phyloP scores from a whole-genome alignment of 2,888 invertebrate species.

The Pocota personata region DNA sequence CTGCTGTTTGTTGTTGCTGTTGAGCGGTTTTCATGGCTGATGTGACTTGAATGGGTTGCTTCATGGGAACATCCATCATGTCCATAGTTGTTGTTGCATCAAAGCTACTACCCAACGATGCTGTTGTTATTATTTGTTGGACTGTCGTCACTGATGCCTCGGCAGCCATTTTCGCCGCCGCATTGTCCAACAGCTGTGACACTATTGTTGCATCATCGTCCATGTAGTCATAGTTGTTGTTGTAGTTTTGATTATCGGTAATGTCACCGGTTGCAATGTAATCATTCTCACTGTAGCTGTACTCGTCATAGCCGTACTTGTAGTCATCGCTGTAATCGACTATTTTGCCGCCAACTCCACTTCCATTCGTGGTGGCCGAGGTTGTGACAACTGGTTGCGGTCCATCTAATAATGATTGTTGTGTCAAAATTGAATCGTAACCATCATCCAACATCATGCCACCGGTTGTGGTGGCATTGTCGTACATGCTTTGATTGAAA shows the following conservation, averaged over 20 bases:
- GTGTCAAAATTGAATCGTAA: conserved; percentile 47
- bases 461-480: conserved; percentile 11
- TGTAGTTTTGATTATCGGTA: conserved; percentile 75
- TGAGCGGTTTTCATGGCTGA: conserved; percentile 31
- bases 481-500: conserved; percentile 38
- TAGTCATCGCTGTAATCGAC: conserved; percentile 76
- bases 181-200: conserved; percentile 64
- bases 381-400: conserved; percentile 24
- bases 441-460: conserved; percentile 49
- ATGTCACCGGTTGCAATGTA: conserved; percentile 77
- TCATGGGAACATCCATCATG: conserved; percentile 42
- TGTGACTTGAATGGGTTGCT: conserved; percentile 16
- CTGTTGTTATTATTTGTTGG: conserved; percentile 38
- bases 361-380: conserved; percentile 12
- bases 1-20: conserved; percentile 36
- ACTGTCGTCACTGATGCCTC: conserved; percentile 19
- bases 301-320: conserved; percentile 77
- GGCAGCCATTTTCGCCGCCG: conserved; percentile 62
- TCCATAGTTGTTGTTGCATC: conserved; percentile 41
- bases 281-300: conserved; percentile 77
- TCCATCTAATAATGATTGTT: conserved; percentile 39
- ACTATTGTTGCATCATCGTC: conserved; percentile 70
- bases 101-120: conserved; percentile 46
- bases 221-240: conserved; percentile 80
- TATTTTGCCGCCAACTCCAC: conserved; percentile 62